Evolutionary conservation across 1,140 invertebrate species (phyloP).

Genomic region (Pseudomyrmex gracilis): DNA sequence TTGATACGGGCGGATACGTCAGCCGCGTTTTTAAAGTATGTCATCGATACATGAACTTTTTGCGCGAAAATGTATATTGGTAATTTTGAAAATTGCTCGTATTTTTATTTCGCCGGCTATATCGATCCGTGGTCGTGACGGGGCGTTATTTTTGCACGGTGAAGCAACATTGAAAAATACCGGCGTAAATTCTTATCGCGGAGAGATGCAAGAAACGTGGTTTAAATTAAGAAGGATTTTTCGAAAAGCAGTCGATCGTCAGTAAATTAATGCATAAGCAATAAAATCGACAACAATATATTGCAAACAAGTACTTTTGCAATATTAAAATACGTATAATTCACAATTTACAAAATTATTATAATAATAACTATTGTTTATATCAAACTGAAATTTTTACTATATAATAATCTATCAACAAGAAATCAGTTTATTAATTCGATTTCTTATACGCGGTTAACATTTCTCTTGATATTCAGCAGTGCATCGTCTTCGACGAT

Average conservation of each 20-base stretch:
- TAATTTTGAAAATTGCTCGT: conserved; percentile 61
- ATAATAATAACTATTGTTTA: too few species aligned
- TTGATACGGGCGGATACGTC: conserved; percentile 40
- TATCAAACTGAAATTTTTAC: too few species aligned
- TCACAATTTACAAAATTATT: too few species aligned
- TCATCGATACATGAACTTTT: conserved; percentile 54
- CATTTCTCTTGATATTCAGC: too few species aligned
- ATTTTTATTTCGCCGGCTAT: conserved; percentile 55
- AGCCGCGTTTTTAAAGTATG: conserved; percentile 47
- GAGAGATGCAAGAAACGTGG: neutral
- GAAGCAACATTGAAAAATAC: conserved; percentile 30
- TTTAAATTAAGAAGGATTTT: conserved; percentile 9
- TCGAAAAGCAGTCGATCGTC: neutral
- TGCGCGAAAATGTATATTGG: conserved; percentile 57
- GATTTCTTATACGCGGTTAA: too few species aligned
- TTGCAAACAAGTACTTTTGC: too few species aligned
- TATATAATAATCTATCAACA: too few species aligned
- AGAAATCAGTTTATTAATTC: too few species aligned
- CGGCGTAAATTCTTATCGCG: conserved; percentile 33
- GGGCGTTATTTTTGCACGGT: conserved; percentile 46
- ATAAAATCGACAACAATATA: too few species aligned
- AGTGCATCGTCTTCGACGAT: too few species aligned
- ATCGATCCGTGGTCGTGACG: conserved; percentile 49
- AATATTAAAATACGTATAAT: too few species aligned
- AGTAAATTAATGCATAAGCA: too few species aligned